These are phyloP conservation scores for Chitala chitala DNA, from an alignment of 2,113 vertebrate genomes.

Conservation along the genomic window DNA sequence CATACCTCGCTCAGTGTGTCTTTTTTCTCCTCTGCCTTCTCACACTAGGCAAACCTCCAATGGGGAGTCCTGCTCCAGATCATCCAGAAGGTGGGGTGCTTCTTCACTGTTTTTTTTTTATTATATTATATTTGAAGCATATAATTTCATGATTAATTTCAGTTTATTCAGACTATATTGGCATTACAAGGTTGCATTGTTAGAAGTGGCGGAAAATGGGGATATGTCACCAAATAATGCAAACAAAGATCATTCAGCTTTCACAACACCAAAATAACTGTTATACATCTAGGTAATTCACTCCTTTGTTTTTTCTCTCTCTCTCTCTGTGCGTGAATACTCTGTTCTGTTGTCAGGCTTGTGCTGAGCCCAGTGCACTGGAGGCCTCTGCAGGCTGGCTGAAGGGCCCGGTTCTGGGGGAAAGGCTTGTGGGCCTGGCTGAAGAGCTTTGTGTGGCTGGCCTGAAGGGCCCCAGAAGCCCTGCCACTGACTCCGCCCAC, in stretches of 20 bases:
- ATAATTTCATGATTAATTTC: too few species aligned
- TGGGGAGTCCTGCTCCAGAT: slow-evolving; percentile 80
- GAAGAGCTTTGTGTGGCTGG: slow-evolving; percentile 71
- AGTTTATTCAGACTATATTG: too few species aligned
- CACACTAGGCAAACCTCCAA: slow-evolving; percentile 72
- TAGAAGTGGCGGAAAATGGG: too few species aligned
- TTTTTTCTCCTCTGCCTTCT: slow-evolving; percentile 28
- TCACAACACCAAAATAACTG: too few species aligned
- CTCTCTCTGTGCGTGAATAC: background rate
- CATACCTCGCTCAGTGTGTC: background rate
- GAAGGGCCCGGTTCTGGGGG: slow-evolving; percentile 79
- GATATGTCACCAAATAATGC: too few species aligned
- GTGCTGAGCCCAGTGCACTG: slow-evolving; percentile 63
- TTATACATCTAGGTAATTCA: background rate
- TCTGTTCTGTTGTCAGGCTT: slow-evolving; percentile 63
- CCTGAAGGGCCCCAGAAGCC: slow-evolving; percentile 42
- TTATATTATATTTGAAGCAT: too few species aligned
- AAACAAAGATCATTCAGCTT: too few species aligned
- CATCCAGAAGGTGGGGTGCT: slow-evolving; percentile 76
- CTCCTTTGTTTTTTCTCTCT: background rate
- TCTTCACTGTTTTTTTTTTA: background rate
- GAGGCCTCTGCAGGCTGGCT: slow-evolving; percentile 75
- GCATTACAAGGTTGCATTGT: too few species aligned
- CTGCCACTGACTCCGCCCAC: slow-evolving; percentile 49
- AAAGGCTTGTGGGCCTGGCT: slow-evolving; percentile 72